Evolutionary conservation across 1,140 invertebrate species (phyloP), one percentile per base, ranked within the genome.

Genomic region (Calliopsis andreniformis): DNA sequence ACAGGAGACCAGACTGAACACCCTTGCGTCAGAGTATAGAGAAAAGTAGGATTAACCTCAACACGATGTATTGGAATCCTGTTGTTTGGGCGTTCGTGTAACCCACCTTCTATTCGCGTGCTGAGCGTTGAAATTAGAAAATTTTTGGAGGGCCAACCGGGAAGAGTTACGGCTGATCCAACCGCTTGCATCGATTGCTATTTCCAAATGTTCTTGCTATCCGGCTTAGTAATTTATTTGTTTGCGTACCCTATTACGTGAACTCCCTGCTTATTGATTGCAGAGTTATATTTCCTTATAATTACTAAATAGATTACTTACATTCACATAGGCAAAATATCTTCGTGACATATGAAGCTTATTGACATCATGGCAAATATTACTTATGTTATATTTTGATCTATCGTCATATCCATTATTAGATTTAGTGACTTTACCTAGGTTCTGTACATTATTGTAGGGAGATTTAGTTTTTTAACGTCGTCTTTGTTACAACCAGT

Each of bases 11-110:
- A 62, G 43, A 72, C 67, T 45, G 66, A 51, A 62, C 66, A 47
- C 51, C 28, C 47, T 76, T 43, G 55, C 75, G 67, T 55, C 58
- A 55, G 56, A 67, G 73, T 67, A 42, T 63, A 61, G 64, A 72
- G 75, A 72, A 84, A 85, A 84, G 83, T 86, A 68, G 80, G 84
- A 87, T 87, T 85, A 82, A 84, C 43, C 76, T 55, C 56, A 18
- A 79, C 71, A 75, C 63, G 72, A 83, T 56, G 73, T 78, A 85
- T 82, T 56, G 82, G 80, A 79, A 69, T 76, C 61, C 64, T 42
- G 80, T 82, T 72, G 53, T 63, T 59, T 42, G 71, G 8, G n/a
- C 55, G n/a, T 35, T 64, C 23, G 39, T 66, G 39, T 8, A 18
- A 25, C 18, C 32, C 12, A 7, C 30, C 53, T 30, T 80, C 58